Conservation (phyloP, 2,113 vertebrate genomes). For the Jaculus jaculus region DNA sequence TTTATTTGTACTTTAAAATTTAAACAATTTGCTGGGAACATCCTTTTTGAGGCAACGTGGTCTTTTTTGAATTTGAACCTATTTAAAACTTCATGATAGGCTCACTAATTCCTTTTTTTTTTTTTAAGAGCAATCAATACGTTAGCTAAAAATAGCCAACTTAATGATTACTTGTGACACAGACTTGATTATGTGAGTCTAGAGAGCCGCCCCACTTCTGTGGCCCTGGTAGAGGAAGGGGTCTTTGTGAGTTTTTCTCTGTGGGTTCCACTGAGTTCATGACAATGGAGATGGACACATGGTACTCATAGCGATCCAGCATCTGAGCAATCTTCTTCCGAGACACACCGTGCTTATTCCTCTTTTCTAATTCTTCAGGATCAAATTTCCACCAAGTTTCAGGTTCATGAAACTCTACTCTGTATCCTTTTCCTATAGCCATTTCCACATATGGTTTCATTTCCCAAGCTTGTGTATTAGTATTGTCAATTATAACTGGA, state of each 20-base stretch:
- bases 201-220: slow-evolving; percentile 84
- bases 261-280: slow-evolving; percentile 91
- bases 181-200: slow-evolving; percentile 81
- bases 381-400: slow-evolving; percentile 96
- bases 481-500: slow-evolving; percentile 97
- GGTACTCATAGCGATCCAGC: slow-evolving; percentile 92
- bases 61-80: slow-evolving; percentile 67
- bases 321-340: slow-evolving; percentile 93
- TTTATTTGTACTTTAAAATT: slow-evolving; percentile 83
- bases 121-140: slow-evolving; percentile 66
- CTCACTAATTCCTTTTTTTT: slow-evolving; percentile 72
- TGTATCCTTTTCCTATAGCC: slow-evolving; percentile 92
- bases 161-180: slow-evolving; percentile 77
- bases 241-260: slow-evolving; percentile 85
- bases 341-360: slow-evolving; percentile 94
- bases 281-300: slow-evolving; percentile 92
- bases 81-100: slow-evolving; percentile 74
- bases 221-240: slow-evolving; percentile 80
- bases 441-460: slow-evolving; percentile 97
- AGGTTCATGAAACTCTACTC: slow-evolving; percentile 94
- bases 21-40: slow-evolving; percentile 75
- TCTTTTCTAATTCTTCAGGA: slow-evolving; percentile 94
- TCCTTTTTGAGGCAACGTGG: slow-evolving; percentile 59
- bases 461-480: slow-evolving; percentile 97
- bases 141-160: slow-evolving; percentile 75